phyloP scores from a whole-genome alignment of 2,113 vertebrate genomes.

The Esox niger region DNA sequence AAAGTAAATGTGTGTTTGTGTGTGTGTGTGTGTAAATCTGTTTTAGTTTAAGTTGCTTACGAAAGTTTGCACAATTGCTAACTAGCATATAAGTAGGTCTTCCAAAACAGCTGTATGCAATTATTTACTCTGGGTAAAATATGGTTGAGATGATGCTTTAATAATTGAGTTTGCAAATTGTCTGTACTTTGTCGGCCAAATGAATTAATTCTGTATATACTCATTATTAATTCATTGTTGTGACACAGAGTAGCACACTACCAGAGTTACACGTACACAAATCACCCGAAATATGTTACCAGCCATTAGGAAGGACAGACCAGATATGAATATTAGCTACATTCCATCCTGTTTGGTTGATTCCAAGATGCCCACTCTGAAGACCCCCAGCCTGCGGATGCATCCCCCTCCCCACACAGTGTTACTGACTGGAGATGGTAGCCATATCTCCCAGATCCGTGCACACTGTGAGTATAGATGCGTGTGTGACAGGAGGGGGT shows the following conservation, averaged over 20 bases:
- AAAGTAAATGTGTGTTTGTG: neutral
- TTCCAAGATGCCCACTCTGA: neutral
- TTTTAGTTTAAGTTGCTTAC: constrained; percentile 18
- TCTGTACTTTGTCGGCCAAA: too few relatives aligned
- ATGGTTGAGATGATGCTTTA: too few relatives aligned
- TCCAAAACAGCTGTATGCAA: too few relatives aligned
- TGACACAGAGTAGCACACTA: too few relatives aligned
- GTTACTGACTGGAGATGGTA: constrained; percentile 32
- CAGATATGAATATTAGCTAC: neutral
- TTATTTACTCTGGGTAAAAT: too few relatives aligned
- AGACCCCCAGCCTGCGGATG: constrained; percentile 7
- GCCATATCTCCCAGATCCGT: neutral
- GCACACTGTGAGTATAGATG: neutral
- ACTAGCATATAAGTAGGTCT: too few relatives aligned
- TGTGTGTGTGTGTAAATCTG: neutral
- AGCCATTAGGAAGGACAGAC: neutral
- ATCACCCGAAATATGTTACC: neutral
- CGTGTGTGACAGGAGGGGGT: constrained; percentile 2
- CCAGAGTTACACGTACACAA: too few relatives aligned
- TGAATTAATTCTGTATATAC: too few relatives aligned
- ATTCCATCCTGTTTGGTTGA: neutral
- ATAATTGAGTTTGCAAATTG: too few relatives aligned
- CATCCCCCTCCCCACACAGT: constrained; percentile 48
- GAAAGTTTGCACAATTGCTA: too few relatives aligned
- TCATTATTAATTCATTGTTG: too few relatives aligned